Percentiles rank a stretch among this genome's conserved stretches.
These are phyloP conservation scores for Drosophila pseudotakahashii DNA, from an alignment of 2,888 invertebrate genomes.

Conservation along the genomic window DNA sequence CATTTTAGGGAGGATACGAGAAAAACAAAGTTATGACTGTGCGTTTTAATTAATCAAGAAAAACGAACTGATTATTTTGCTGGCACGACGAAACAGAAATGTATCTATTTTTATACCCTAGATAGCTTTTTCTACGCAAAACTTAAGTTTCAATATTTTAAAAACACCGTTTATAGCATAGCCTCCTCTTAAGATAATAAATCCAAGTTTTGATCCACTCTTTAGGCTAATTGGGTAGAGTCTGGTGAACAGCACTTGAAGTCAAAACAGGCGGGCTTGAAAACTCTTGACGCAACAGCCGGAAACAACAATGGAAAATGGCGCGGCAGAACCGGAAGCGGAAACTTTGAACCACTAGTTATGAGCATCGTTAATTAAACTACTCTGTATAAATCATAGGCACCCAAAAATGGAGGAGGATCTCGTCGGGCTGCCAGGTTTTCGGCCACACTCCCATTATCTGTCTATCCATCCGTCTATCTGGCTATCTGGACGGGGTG, in stretches of 20 bases:
- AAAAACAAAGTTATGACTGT: slow-evolving; percentile 18
- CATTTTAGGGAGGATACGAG: neutral
- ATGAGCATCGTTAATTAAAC: slow-evolving; percentile 52
- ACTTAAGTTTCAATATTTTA: neutral
- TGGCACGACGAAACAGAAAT: too few relatives aligned
- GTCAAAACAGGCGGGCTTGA: neutral
- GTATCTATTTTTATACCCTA: too few relatives aligned
- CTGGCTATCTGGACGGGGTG: slow-evolving; percentile 10
- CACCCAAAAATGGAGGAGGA: neutral
- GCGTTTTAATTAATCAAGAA: slow-evolving; percentile 31
- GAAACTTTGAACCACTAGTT: slow-evolving; percentile 45
- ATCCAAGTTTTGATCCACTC: neutral
- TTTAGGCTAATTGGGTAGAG: slow-evolving; percentile 17
- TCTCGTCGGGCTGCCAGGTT: slow-evolving; percentile 8
- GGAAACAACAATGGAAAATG: slow-evolving; percentile 21
- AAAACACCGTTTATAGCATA: neutral
- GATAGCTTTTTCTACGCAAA: too few relatives aligned
- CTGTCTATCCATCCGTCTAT: slow-evolving; percentile 26
- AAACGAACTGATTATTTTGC: slow-evolving; percentile 1
- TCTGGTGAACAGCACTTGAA: neutral
- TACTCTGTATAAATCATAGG: slow-evolving; percentile 35
- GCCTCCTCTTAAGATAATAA: neutral
- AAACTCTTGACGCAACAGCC: neutral
- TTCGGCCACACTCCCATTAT: slow-evolving; percentile 13
- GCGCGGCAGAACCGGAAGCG: slow-evolving; percentile 18